Evolutionary conservation across 2,888 invertebrate genomes (phyloP).

Genomic region (Pyralis farinalis): DNA sequence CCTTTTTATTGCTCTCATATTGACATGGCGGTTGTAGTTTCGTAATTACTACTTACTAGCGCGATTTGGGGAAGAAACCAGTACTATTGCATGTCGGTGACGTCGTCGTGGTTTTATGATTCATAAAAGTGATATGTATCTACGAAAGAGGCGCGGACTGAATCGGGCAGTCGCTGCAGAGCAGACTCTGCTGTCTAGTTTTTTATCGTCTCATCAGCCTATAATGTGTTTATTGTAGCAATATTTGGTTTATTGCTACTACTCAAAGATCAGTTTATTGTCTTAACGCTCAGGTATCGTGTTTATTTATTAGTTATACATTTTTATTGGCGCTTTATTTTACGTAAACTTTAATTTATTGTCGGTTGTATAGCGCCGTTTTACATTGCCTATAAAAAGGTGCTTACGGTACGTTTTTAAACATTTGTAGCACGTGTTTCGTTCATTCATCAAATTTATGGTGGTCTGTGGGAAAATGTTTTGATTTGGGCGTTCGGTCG

Average conservation of each 20-base stretch:
- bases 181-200: conserved; percentile 34
- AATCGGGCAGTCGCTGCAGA: conserved; percentile 32
- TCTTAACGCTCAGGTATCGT: conserved; percentile 78
- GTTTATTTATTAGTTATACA: conserved; percentile 81
- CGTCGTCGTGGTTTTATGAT: conserved; percentile 65
- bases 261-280: conserved; percentile 76
- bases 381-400: conserved; percentile 80
- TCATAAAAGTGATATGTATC: conserved; percentile 75
- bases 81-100: conserved; percentile 69
- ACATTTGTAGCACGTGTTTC: conserved; percentile 79
- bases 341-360: conserved; percentile 80
- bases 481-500: conserved; percentile 52
- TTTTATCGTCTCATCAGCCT: conserved; percentile 72
- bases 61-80: conserved; percentile 70
- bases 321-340: conserved; percentile 80
- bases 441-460: conserved; percentile 81
- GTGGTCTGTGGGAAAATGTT: conserved; percentile 75
- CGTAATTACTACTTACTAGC: conserved; percentile 68
- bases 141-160: conserved; percentile 37
- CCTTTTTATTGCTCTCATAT: conserved; percentile 74
- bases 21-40: conserved; percentile 65
- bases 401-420: conserved; percentile 77
- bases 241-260: conserved; percentile 78
- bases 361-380: conserved; percentile 73
- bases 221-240: conserved; percentile 79